These are phyloP conservation scores for Leucosticte australis DNA, from an alignment of 2,113 vertebrate genomes.

Conservation along the genomic window DNA sequence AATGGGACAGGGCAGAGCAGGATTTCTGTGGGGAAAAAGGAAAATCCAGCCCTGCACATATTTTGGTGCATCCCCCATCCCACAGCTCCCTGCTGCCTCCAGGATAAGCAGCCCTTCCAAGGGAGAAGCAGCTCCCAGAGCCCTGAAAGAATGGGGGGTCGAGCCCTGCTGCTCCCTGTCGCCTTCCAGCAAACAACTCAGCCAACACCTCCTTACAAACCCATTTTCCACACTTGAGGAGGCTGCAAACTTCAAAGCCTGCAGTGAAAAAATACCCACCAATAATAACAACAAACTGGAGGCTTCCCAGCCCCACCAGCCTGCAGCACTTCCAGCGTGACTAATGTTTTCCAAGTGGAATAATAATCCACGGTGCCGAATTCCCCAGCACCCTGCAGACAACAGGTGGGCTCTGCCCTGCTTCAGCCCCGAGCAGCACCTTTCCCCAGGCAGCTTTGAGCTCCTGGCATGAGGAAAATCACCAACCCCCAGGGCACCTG, in stretches of 20 bases:
- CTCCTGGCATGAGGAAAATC: neutral
- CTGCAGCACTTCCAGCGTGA: slow-evolving; percentile 14
- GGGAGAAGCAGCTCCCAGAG: neutral
- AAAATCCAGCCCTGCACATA: fast-evolving
- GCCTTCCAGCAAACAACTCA: neutral
- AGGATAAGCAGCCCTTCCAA: neutral
- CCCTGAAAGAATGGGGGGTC: neutral
- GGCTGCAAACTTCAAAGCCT: slow-evolving; percentile 33
- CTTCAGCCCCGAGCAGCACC: neutral
- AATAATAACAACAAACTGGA: slow-evolving; percentile 4
- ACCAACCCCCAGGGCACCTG: neutral
- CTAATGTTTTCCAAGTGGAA: slow-evolving; percentile 15
- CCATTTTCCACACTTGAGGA: neutral
- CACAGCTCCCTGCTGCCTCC: neutral
- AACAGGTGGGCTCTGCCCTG: slow-evolving; percentile 22
- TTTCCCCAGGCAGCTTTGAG: neutral
- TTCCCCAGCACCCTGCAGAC: neutral
- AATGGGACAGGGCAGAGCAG: fast-evolving
- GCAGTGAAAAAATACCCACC: neutral
- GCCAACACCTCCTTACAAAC: neutral
- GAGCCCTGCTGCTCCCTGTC: neutral
- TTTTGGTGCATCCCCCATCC: neutral
- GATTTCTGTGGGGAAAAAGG: neutral
- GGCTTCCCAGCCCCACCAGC: neutral
- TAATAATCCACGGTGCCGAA: neutral